These are phyloP conservation scores for Pao palembangensis DNA, from an alignment of 2,113 vertebrate species.

Conservation along the genomic window DNA sequence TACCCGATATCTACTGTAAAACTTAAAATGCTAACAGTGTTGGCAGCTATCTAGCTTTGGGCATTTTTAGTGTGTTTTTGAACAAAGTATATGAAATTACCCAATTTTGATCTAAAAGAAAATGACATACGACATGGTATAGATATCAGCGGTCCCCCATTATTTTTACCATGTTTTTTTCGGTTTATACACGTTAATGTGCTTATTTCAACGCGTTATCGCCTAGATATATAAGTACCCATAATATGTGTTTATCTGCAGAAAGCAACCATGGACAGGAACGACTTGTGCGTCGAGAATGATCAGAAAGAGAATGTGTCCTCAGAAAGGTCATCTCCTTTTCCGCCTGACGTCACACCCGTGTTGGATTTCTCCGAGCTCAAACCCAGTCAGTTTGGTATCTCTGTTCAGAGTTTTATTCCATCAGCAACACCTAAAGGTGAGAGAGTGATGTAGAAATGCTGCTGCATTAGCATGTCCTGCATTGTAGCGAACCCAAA, in stretches of 20 bases:
- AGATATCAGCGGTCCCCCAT: too few species aligned
- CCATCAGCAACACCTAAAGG: slow-evolving; percentile 59
- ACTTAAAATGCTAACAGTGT: too few species aligned
- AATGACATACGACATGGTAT: too few species aligned
- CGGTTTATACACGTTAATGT: too few species aligned
- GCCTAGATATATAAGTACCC: neutral
- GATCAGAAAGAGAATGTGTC: slow-evolving; percentile 4
- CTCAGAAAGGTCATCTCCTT: neutral
- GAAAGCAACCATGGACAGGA: slow-evolving; percentile 35
- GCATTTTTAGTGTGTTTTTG: too few species aligned
- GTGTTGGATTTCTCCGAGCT: slow-evolving; percentile 59
- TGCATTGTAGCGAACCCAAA: too few species aligned
- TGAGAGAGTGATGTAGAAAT: slow-evolving; percentile 23
- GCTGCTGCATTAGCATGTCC: too few species aligned
- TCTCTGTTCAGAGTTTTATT: slow-evolving; percentile 68
- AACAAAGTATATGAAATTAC: too few species aligned
- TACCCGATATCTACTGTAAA: neutral
- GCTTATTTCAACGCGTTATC: too few species aligned
- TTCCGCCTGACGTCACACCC: slow-evolving; percentile 4
- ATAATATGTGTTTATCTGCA: slow-evolving; percentile 4
- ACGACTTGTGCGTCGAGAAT: slow-evolving; percentile 1
- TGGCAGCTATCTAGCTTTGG: too few species aligned
- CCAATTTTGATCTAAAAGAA: too few species aligned
- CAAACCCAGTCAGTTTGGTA: slow-evolving; percentile 68
- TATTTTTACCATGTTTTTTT: too few species aligned